Evolutionary conservation across 2,797 vertebrate genomes (phyloP), one percentile per base, ranked within the genome.

Genomic region (Cyprinodon diabolis): DNA sequence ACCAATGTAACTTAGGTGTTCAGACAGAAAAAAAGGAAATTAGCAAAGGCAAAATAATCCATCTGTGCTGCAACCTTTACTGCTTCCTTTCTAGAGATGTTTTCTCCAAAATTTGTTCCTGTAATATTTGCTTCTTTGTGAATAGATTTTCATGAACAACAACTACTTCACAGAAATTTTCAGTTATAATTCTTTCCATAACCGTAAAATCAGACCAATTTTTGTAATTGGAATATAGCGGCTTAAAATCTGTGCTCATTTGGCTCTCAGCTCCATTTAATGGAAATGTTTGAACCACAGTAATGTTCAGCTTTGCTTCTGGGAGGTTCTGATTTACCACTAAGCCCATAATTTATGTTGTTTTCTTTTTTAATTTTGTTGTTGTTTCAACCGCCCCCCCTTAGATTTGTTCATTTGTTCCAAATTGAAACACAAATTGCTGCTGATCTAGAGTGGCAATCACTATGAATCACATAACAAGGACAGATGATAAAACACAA

Each of bases 101-200:
- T 55, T 54, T 9, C 15, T 56, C 43, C 12, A 47, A 78, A 79
- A 72, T 62, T 9, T n/a, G 57, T 43, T 51, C 0, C 47, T 71
- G 47, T 0, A 7, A 69, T 15, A 63, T 21, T 11, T 43, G 40
- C 35, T 71, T 0, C 30, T 72, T 21, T 6, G 11, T 12, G 4
- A 68, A 25, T 66, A 21, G 62, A 63, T 63, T 56, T 70, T 10
- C 17, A 66, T 17, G 52, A 47, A 54, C 37, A 58, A 14, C 11
- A 10, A 19, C 45, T 12, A 51, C 6, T 21, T 14, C 14, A 55
- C 40, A 58, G 45, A n/a, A 25, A 47, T 52, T 48, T 47, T 48
- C 55, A 47, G 17, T 48, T 40, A 58, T 45, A 11, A 47, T 23
- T 12, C 14, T 69, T 52, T 54, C 54, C 19, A 54, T 55, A 54